Evolutionary conservation across 2,113 vertebrate species (phyloP).

Genomic region (human): DNA sequence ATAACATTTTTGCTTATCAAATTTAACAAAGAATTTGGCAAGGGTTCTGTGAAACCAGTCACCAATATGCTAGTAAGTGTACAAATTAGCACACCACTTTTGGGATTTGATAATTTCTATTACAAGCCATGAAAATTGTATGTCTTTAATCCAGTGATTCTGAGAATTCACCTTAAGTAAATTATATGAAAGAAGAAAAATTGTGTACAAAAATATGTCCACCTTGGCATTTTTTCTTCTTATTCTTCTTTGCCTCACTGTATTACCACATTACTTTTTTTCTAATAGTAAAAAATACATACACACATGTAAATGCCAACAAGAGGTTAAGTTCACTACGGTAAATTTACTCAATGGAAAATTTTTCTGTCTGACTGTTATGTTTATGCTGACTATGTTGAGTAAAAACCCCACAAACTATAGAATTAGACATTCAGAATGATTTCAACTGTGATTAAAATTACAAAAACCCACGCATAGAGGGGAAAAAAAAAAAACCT

Average conservation of each 20-base stretch:
- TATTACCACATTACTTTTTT: neutral
- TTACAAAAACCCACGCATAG: neutral
- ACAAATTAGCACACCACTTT: neutral
- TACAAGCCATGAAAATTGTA: neutral
- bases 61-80: accelerated
- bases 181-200: neutral
- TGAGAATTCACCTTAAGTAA: neutral
- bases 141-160: neutral
- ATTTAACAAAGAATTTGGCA: neutral
- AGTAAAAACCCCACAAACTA: slow-evolving; percentile 58
- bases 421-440: slow-evolving; percentile 33
- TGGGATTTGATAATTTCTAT: neutral
- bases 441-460: slow-evolving; percentile 57
- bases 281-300: slow-evolving; percentile 3
- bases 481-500: slow-evolving; percentile 34
- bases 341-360: slow-evolving; percentile 62
- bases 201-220: neutral
- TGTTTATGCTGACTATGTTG: slow-evolving; percentile 52
- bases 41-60: neutral
- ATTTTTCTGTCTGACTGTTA: slow-evolving; percentile 16
- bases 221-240: neutral
- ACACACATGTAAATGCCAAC: neutral
- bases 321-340: slow-evolving; percentile 31
- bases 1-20: neutral
- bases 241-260: too few species aligned